Conservation (phyloP, 1,140 invertebrate genomes). For the Hylyphantes graminicola region DNA sequence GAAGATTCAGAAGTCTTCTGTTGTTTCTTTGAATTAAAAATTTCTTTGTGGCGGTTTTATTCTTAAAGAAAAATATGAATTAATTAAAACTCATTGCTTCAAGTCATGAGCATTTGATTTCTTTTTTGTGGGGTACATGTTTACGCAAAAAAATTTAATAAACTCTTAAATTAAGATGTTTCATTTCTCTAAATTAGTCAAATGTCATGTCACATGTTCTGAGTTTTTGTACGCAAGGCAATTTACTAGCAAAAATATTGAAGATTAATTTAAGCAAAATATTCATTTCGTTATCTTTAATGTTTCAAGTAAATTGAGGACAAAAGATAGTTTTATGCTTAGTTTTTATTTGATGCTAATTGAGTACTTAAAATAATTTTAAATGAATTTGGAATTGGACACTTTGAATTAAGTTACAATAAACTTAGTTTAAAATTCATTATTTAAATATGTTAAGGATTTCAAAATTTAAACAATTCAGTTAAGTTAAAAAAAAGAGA, state of each 20-base stretch:
- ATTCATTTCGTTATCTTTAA: no score
- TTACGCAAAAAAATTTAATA: background rate
- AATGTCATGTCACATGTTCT: background rate
- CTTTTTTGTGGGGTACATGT: background rate
- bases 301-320: no score
- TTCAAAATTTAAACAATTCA: no score
- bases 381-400: no score
- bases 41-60: background rate
- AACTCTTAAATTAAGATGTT: constrained; percentile 34
- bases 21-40: background rate
- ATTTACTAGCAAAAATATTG: background rate
- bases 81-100: constrained; percentile 23
- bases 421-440: no score
- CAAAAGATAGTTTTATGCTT: no score
- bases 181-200: constrained; percentile 28
- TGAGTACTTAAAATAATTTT: no score
- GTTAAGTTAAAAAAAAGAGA: no score
- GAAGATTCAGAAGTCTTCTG: background rate
- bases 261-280: no score
- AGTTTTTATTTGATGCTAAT: no score
- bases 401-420: no score
- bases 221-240: background rate
- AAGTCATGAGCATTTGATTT: background rate
- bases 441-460: no score
- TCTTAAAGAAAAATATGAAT: constrained; percentile 10